Evolutionary conservation across 2,797 vertebrate species (phyloP), one percentile per base, ranked within the genome.

Genomic region (Ctenopoma multispine): DNA sequence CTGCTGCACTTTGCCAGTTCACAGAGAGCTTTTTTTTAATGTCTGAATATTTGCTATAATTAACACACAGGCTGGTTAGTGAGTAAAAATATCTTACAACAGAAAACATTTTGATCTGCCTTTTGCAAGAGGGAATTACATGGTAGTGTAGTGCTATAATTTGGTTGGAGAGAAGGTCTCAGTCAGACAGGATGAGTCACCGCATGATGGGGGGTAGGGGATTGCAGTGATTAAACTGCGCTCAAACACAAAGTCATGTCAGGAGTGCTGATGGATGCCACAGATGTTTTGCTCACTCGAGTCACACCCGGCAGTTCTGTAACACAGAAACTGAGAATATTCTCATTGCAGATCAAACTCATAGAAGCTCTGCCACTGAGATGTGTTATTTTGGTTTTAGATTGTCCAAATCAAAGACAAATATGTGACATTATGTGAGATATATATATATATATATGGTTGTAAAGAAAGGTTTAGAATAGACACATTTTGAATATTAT

Each of bases 211-310:
- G 77, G 49, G 59, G 60, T 7, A 0, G 27, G 68, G 49, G 67
- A 34, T 63, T 77, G 65, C 65, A 63, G 75, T 86, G 86, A 90
- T 86, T 90, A 87, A 85, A 89, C 79, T 11, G 15, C 65, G 65
- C 72, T 76, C 85, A 77, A 84, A 88, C 78, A 81, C 86, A 89
- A 84, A 89, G 84, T 87, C 79, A 59, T 72, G 76, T 87, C 86
- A 82, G 86, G 69, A 82, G 78, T 72, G 3, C 80, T 82, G 80
- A 87, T 83, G 84, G 82, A 85, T 89, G 76, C 65, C 75, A 77
- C 75, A 82, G 76, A 90, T 84, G 63, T 72, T 87, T 71, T 40
- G 4, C 70, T 80, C 72, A 65, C 60, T 72, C 63, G 63, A 55
- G 70, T 82, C 80, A 50, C 34, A 34, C 44, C 71, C 59, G 53